Conservation (phyloP, 1,140 invertebrate genomes). For the Euglossa dilemma region DNA sequence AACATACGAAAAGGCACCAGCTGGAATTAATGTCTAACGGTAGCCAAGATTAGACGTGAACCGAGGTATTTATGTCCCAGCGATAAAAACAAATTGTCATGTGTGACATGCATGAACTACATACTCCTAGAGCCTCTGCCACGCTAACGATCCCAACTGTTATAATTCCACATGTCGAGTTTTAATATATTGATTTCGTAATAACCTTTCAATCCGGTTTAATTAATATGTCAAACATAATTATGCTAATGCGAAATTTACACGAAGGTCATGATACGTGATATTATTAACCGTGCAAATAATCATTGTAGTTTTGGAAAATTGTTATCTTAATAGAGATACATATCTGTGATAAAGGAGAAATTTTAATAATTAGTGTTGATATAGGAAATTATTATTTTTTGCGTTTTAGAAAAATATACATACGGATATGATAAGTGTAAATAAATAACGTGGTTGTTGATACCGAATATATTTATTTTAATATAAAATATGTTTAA, state of each 20-base stretch:
- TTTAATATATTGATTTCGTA: background rate
- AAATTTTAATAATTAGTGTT: no score
- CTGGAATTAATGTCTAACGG: constrained; percentile 53
- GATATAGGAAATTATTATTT: no score
- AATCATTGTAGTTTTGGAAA: no score
- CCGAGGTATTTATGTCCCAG: background rate
- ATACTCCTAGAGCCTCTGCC: background rate
- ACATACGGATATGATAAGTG: background rate
- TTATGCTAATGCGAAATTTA: no score
- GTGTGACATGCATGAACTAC: background rate
- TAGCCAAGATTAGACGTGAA: constrained; percentile 3
- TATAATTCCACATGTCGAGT: background rate
- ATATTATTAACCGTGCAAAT: no score
- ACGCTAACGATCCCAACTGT: background rate
- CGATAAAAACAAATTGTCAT: background rate
- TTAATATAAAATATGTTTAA: no score
- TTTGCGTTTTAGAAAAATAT: background rate
- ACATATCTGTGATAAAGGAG: no score
- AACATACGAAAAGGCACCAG: constrained; percentile 31
- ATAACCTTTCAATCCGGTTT: background rate
- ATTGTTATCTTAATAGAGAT: no score
- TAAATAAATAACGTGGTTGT: background rate
- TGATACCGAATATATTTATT: background rate
- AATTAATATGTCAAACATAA: background rate
- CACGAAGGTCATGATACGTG: no score